Evolutionary conservation across 2,113 vertebrate species (phyloP), one percentile per base, ranked within the genome.

Genomic region (Lepus americanus): DNA sequence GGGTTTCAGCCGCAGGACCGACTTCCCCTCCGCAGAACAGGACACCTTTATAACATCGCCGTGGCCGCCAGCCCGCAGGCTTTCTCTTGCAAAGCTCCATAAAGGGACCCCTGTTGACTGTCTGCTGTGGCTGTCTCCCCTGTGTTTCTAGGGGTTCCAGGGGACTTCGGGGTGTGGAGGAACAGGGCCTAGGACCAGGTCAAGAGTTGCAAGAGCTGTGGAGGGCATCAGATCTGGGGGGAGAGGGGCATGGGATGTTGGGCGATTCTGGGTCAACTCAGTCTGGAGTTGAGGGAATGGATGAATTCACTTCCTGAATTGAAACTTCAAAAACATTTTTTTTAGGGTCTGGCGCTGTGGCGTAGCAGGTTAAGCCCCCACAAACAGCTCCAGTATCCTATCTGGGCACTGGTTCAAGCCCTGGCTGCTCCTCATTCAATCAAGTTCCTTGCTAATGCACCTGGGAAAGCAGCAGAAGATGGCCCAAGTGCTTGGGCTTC

Each of bases 1-100:
- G 90, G 90, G 85, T 97, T 97, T 97, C 97, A 90, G 1, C 76
- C 2, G 0, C 90, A 87, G 92, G 96, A 93, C 90, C 73, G 69
- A 67, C 87, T 95, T 96, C 88, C 77, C 31, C 55, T 94, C 53
- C 0, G 70, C 96, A 79, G 76, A 93, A 94, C 89, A 74, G 90
- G 78, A 78, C 88, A 95, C 95, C 95, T 97, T 96, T 96, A 95
- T 94, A 96, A 73, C 33, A n/a, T 31, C 13, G 49, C 33, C 80
- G 70, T 67, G 82, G 94, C 78, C 73, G 6, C 44, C 44, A 44
- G 44, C 76, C 0, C 2, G 66, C 64, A 90, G 55, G 44, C 53
- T 79, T 94, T 74, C 85, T 94, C 88, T 96, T 76, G 73, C 82
- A 64, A 90, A 94, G 70, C 92, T 96, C 90, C 84, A 53, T 96